These are phyloP conservation scores for Polydrusus tereticollis DNA, from an alignment of 2,888 invertebrate species.

Conservation along the genomic window DNA sequence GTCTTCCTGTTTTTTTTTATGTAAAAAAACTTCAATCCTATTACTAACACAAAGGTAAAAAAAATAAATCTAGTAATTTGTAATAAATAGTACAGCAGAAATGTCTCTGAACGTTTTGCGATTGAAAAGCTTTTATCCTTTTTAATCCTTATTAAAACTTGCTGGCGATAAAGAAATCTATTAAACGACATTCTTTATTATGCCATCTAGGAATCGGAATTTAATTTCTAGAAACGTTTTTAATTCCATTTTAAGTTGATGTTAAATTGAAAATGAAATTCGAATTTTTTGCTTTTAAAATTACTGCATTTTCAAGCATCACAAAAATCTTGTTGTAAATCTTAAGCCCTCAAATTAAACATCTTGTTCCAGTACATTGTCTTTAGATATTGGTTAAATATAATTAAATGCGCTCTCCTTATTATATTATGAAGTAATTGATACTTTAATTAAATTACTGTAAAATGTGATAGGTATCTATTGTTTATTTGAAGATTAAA, in stretches of 20 bases:
- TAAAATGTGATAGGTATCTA: too few species aligned
- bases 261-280: slow-evolving; percentile 1
- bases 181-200: background rate
- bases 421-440: too few species aligned
- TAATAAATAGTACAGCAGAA: background rate
- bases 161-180: slow-evolving; percentile 1
- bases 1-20: too few species aligned
- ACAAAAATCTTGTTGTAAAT: background rate
- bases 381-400: too few species aligned
- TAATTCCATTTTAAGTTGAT: slow-evolving; percentile 6
- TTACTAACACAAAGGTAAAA: background rate
- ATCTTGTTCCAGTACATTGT: too few species aligned
- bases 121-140: background rate
- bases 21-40: too few species aligned
- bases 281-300: slow-evolving; percentile 1
- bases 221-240: slow-evolving; percentile 6
- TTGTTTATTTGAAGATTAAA: too few species aligned
- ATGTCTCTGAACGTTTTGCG: background rate
- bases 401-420: too few species aligned
- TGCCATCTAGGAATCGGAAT: slow-evolving; percentile 8
- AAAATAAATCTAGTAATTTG: background rate
- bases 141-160: background rate
- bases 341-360: background rate
- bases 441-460: too few species aligned
- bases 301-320: background rate